Conservation (phyloP, 2,113 vertebrate genomes). For the Calyptomena viridis region DNA sequence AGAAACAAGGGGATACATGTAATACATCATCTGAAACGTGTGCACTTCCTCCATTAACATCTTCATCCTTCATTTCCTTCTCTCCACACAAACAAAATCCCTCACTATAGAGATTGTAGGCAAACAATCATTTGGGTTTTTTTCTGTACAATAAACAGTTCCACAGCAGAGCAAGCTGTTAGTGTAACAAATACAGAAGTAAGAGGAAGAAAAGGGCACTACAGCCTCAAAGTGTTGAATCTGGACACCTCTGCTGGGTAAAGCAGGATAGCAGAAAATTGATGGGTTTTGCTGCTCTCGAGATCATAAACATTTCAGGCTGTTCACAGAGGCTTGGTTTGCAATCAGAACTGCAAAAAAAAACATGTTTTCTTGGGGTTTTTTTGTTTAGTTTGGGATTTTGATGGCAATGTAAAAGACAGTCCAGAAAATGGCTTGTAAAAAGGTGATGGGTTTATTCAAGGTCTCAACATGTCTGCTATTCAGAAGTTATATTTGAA, state of each 20-base stretch:
- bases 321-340: not conserved
- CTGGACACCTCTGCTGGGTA: not conserved
- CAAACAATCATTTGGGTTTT: not conserved
- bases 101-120: not conserved
- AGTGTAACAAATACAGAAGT: not conserved
- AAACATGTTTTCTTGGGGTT: fast-evolving
- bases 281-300: not conserved
- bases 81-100: not conserved
- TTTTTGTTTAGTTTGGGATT: not conserved
- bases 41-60: not conserved
- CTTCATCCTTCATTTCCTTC: not conserved
- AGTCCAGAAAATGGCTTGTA: not conserved
- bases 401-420: not conserved
- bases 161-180: not conserved
- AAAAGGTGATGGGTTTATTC: not conserved
- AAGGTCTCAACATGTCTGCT: fast-evolving
- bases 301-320: not conserved
- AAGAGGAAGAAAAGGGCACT: not conserved
- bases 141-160: not conserved
- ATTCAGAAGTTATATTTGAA: not conserved
- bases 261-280: not conserved
- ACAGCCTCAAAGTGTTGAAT: not conserved
- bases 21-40: not conserved
- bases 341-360: not conserved
- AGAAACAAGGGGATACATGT: not conserved